Base-by-base conservation (phyloP, 2,113 vertebrate genomes). In the Phasianus colchicus region DNA sequence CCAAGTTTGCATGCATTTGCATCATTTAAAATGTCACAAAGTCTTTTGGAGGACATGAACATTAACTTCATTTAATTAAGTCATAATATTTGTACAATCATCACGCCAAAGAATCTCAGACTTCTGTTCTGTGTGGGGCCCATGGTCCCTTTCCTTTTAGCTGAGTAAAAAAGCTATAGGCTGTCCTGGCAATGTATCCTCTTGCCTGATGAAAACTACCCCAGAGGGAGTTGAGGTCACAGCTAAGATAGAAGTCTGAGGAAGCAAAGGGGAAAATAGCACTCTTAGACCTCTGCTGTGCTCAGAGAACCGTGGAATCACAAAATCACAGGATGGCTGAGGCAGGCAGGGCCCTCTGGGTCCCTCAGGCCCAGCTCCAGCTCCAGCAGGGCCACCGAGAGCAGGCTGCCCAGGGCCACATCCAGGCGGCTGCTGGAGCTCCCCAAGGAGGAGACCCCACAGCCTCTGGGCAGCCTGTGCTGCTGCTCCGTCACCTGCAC, bases 51-150 rank as follows among this genome's bases (percentile, higher is more conserved):
- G 36, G 36, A 83, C 65, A 88, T 29, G 10, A 89, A 45, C 21
- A 84, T 86, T 47, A 84, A 58, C 5, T 83, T 80, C 4, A 57
- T 38, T 80, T 85, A 83, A 91, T 91, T 94, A 94, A 85, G 63
- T 60, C 29, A 91, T 79, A 85, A 91, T 89, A 91, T 87, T 89
- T 91, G 27, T 83, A 73, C 22, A 83, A 61, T 80, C n/a, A 55
- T 21, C 30, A 74, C 64, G 64, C 70, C n/a, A 54, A 86, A 78
- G 20, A 54, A 70, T 63, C 75, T 89, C 64, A 74, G 55, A 66
- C 10, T 63, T 16, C 19, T 89, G 36, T 70, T 0, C 22, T 83
- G 24, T 70, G 36, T 36, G 55, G 29, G 78, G 16, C 16, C 58
- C 42, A 22, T n/a, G 19, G 27, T 63, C 12, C 5, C 18, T 61